Base-by-base conservation (phyloP, 2,888 invertebrate species). In the Ametastegia equiseti region DNA sequence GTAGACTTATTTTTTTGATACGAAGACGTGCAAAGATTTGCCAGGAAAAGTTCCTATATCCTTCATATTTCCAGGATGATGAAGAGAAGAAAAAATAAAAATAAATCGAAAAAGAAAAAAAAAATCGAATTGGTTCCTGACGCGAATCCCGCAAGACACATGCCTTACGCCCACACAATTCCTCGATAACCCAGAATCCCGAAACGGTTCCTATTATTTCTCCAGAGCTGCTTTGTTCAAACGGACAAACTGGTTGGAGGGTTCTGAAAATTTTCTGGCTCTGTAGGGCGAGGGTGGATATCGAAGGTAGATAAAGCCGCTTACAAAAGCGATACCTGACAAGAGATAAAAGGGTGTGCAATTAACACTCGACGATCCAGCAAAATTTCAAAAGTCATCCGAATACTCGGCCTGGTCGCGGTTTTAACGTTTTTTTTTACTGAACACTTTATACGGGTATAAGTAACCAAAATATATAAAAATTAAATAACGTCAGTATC, bases 121-220 rank as follows among this genome's bases (percentile, higher is more conserved):
- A 39, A 67, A 67, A 19, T 67, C 36, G 67, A 67, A 67, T 67
- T 67, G 67, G 67, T 67, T 67, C 30, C 60, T 67, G 67, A 67
- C 67, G 67, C 67, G 67, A 67, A 67, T 67, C 67, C 67, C 67
- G 67, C 23, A 67, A 67, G 67, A 67, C 67, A 67, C 67, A 67
- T 67, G 67, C 67, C 67, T 67, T 39, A 67, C 67, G 67, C 67
- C 67, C 67, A 67, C 67, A 39, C 67, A 67, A 67, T 67, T 67
- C n/a, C 67, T 67, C 67, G 67, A 67, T 67, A 67, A 67, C 67
- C 67, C 39, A 39, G 39, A 67, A 67, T 39, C 39, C 67, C 36
- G 19, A 39, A 67, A 67, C 11, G 36, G 67, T 36, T 67, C 39
- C 67, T 67, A 67, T 67, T 67, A 67, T 67, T 67, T 67, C 67